Conservation (phyloP, 2,888 invertebrate genomes). For the Euproctis similis region DNA sequence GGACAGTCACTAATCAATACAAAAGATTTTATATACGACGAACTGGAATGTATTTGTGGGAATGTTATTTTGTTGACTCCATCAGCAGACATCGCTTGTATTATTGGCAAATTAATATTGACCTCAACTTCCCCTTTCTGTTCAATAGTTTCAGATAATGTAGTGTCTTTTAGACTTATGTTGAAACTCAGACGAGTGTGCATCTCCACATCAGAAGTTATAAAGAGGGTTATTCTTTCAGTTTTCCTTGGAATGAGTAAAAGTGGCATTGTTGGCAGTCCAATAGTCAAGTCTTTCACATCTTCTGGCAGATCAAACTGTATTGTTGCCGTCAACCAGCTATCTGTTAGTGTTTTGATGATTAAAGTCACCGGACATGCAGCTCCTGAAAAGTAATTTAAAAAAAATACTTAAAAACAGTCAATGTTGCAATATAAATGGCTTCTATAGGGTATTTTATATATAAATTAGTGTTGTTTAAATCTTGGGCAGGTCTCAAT, state of each 20-base stretch:
- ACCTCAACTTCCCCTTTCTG: conserved; percentile 41
- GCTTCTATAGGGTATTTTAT: no score
- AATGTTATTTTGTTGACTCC: conserved; percentile 53
- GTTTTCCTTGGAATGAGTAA: conserved; percentile 52
- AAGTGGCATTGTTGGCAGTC: conserved; percentile 52
- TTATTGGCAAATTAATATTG: conserved; percentile 49
- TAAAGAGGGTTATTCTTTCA: conserved; percentile 42
- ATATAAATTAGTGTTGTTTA: no score
- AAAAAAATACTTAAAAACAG: no score
- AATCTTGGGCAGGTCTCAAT: no score
- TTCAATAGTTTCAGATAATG: conserved; percentile 43
- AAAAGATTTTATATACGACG: conserved; percentile 40
- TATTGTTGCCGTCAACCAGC: conserved; percentile 56
- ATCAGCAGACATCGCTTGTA: conserved; percentile 56
- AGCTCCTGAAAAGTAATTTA: conserved; percentile 50
- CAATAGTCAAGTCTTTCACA: conserved; percentile 41
- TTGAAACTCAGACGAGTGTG: conserved; percentile 38
- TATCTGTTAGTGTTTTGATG: conserved; percentile 49
- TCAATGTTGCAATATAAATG: no score
- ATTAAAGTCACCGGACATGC: conserved; percentile 38
- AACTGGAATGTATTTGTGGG: conserved; percentile 42
- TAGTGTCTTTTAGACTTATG: conserved; percentile 47
- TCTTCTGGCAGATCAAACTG: conserved; percentile 40
- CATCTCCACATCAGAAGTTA: conserved; percentile 52
- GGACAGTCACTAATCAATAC: conserved; percentile 58